phyloP scores from a whole-genome alignment of 2,113 vertebrate genomes.

The Tragelaphus scriptus region DNA sequence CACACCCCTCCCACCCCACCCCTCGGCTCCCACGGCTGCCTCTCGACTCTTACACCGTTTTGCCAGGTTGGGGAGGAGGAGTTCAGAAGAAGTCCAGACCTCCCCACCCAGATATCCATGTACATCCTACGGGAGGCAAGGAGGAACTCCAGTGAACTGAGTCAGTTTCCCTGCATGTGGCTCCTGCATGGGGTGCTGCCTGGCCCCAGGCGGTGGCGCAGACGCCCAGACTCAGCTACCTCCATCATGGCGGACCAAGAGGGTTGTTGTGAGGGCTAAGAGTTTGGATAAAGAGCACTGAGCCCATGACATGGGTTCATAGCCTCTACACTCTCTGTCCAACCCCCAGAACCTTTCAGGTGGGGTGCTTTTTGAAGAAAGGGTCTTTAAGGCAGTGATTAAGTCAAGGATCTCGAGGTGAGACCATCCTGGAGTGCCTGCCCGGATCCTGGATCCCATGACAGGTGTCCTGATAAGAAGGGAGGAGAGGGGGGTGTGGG shows the following conservation, averaged over 20 bases:
- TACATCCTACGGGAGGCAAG: not conserved
- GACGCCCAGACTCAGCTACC: not conserved
- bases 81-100: not conserved
- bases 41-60: rapidly evolving
- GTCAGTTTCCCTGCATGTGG: rapidly evolving
- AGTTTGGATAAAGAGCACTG: not conserved
- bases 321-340: not conserved
- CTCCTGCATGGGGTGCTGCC: not conserved
- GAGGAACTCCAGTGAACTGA: not conserved
- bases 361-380: not conserved
- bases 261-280: not conserved
- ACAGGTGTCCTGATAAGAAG: not conserved
- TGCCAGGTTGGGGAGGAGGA: not conserved
- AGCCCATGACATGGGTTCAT: rapidly evolving
- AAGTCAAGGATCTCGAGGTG: not conserved
- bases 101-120: not conserved
- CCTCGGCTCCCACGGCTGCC: rapidly evolving
- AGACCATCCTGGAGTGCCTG: not conserved
- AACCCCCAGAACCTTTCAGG: not conserved
- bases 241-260: not conserved
- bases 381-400: not conserved
- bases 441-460: not conserved
- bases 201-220: rapidly evolving
- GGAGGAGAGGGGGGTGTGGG: not conserved
- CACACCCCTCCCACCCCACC: rapidly evolving